Conservation (phyloP, 1,140 invertebrate species). For the Vanessa tameamea region DNA sequence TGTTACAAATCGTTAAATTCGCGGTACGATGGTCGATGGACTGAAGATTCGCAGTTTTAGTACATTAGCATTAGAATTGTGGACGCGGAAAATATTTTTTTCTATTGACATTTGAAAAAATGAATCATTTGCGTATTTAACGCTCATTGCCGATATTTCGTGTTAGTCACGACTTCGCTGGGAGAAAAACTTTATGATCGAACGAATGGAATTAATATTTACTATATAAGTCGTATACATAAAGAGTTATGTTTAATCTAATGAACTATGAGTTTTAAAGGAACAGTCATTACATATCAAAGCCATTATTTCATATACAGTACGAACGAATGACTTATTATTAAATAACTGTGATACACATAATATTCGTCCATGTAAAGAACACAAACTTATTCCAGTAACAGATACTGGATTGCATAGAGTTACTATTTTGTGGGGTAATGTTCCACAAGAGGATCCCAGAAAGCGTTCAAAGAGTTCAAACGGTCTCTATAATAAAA, state of each 20-base stretch:
- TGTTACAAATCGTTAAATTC: slow-evolving; percentile 38
- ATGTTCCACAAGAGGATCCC: no score
- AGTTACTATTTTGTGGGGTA: no score
- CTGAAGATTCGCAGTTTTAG: slow-evolving; percentile 16
- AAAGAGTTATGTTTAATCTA: neutral
- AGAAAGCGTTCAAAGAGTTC: no score
- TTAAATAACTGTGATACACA: no score
- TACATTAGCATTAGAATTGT: slow-evolving; percentile 20
- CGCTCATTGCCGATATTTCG: slow-evolving; percentile 20
- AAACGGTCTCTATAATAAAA: no score
- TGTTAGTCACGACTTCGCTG: slow-evolving; percentile 33
- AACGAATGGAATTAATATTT: slow-evolving; percentile 6
- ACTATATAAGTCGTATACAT: neutral
- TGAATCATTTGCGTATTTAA: slow-evolving; percentile 41
- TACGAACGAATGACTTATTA: no score
- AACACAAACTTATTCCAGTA: no score
- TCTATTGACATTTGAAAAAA: slow-evolving; percentile 36
- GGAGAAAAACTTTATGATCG: slow-evolving; percentile 14
- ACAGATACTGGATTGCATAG: no score
- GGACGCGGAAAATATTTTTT: slow-evolving; percentile 15
- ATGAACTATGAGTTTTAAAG: no score
- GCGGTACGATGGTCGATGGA: slow-evolving; percentile 41
- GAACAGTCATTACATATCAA: no score
- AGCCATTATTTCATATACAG: no score
- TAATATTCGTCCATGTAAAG: no score